Evolutionary conservation across 2,888 invertebrate genomes (phyloP).

Genomic region (Hydroisotoma schaefferi): DNA sequence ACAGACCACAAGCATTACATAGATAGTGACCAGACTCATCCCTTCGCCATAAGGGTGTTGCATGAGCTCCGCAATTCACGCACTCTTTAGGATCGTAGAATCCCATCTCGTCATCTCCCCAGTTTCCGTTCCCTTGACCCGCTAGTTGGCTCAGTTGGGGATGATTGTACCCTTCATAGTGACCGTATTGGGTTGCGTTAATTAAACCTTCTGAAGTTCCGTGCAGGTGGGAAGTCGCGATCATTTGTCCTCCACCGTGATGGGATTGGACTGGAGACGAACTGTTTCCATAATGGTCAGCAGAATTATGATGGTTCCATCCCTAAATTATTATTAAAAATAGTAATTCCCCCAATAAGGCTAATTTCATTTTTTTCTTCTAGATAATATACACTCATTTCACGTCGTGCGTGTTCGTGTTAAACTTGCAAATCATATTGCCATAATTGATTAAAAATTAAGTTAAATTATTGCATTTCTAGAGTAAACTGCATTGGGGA

Average conservation of each 20-base stretch:
- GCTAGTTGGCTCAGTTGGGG: constrained; percentile 12
- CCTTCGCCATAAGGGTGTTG: constrained; percentile 37
- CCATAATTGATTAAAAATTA: no score
- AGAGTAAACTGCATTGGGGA: no score
- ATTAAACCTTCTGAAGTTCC: constrained; percentile 18
- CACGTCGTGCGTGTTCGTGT: no score
- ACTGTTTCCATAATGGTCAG: constrained; percentile 27
- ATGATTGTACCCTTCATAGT: constrained; percentile 19
- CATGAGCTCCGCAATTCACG: constrained; percentile 54
- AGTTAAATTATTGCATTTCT: no score
- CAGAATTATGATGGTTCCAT: constrained; percentile 32
- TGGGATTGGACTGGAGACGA: constrained; percentile 26
- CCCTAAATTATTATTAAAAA: constrained; percentile 12
- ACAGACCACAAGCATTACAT: constrained; percentile 65
- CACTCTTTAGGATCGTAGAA: constrained; percentile 53
- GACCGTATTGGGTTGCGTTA: constrained; percentile 17
- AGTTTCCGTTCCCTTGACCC: constrained; percentile 17
- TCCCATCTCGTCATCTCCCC: constrained; percentile 19
- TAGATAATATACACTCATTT: no score
- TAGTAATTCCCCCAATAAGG: no score
- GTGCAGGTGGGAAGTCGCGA: constrained; percentile 8
- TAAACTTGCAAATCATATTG: no score
- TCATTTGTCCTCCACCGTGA: constrained; percentile 11
- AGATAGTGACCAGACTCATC: constrained; percentile 56
- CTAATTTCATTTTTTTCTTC: no score